Evolutionary conservation across 2,113 vertebrate species (phyloP), one percentile per base, ranked within the genome.

Genomic region (Rallus limicola): DNA sequence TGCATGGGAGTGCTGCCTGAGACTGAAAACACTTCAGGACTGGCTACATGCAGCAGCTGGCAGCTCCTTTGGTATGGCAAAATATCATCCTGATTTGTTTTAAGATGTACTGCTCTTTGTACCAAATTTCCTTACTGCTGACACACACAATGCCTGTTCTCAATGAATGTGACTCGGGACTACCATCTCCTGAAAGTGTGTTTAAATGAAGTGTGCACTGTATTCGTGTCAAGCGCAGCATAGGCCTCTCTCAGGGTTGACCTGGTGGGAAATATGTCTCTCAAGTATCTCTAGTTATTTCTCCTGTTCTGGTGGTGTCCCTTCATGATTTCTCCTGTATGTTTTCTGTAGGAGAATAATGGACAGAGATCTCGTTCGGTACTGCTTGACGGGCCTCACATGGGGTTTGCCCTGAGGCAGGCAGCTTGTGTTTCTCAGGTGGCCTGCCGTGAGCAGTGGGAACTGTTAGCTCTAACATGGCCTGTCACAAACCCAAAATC

Each of bases 131-230:
- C 9, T 71, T 77, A 11, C 15, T 72, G 24, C 63, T 91, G 40
- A 24, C 29, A 44, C 20, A 2, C 29, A 20, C 26, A 9, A 13
- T 34, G 28, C 42, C 63, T 40, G 17, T 17, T 92, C 20, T 29
- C 55, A 65, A 6, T 29, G 21, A 16, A 7, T 23, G 8, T 53
- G 44, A 2, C 12, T 44, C 0, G 0, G 44, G 24, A 4, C 28
- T 26, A 2, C 33, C 8, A 75, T 3, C 53, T 31, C 33, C 14
- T 7, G 1, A 16, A 40, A 4, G 3, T 0, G 0, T 21, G 20
- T n/a, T 71, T 13, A 26, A 33, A 19, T 25, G 26, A 31, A 42
- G 23, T 2, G 16, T 29, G 65, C 16, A 5, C 6, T 11, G 6
- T 28, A 7, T 6, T 9, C 9, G 31, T 33, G 33, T 69, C 36